These are phyloP conservation scores for Ceramica pisi DNA, from an alignment of 2,888 invertebrate species.

Conservation along the genomic window DNA sequence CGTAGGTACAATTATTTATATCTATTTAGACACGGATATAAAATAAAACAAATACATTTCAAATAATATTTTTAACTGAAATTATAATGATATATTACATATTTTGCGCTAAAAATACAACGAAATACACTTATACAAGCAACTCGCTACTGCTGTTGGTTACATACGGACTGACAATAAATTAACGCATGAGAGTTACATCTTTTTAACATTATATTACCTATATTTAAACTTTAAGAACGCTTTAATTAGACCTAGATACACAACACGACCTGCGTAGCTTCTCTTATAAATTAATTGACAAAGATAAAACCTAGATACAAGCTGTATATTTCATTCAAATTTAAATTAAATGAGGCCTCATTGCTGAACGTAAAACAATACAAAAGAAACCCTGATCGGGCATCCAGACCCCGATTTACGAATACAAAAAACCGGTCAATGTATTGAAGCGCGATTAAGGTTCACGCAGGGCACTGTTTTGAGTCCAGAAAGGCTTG, in stretches of 20 bases:
- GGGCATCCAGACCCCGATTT: not conserved
- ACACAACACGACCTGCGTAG: conserved; percentile 70
- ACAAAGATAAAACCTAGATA: conserved; percentile 54
- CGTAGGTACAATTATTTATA: conserved; percentile 63
- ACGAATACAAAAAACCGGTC: conserved; percentile 22
- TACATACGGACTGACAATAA: conserved; percentile 81
- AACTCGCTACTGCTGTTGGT: conserved; percentile 81
- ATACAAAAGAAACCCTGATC: not conserved
- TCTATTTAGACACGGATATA: conserved; percentile 61
- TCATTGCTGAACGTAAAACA: conserved; percentile 19
- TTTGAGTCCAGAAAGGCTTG: conserved; percentile 14
- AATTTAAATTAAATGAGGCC: not conserved
- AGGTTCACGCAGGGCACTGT: conserved; percentile 2
- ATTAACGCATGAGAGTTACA: conserved; percentile 72
- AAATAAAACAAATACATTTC: conserved; percentile 74
- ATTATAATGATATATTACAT: conserved; percentile 83
- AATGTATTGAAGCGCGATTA: conserved; percentile 5
- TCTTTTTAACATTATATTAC: conserved; percentile 70
- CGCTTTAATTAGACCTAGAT: conserved; percentile 64
- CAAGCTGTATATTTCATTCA: conserved; percentile 44
- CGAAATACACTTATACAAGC: conserved; percentile 87
- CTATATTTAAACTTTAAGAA: conserved; percentile 75
- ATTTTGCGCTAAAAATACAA: conserved; percentile 79
- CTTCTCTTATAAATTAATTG: conserved; percentile 59
- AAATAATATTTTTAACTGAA: conserved; percentile 78